Evolutionary conservation across 2,797 vertebrate species (phyloP), one percentile per base, ranked within the genome.

Genomic region (Halcyon smyrnensis): DNA sequence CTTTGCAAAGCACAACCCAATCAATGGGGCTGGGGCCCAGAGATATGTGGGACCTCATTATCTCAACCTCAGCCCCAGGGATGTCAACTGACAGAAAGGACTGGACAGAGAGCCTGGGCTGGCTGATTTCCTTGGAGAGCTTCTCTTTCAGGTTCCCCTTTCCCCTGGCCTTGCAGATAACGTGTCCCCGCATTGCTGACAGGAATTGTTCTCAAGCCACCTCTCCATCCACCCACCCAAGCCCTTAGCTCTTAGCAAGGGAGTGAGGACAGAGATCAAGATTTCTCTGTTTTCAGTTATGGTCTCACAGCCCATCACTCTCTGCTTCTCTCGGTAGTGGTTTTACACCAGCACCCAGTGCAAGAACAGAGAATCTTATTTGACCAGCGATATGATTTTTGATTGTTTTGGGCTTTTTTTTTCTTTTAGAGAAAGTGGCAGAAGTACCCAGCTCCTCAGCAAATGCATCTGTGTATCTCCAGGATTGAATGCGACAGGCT

Each of bases 41-140:
- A 96, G 94, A 94, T 96, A 93, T 1, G 76, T 85, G 68, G 94
- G 86, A 74, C 82, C 88, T 93, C 78, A 48, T 95, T 96, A 84
- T 85, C 67, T 67, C 17, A 56, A 30, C 92, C 93, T 92, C 64
- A 86, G 85, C 94, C 95, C 88, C n/a, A 32, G 73, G 91, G 89
- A 32, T 84, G 70, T 69, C 74, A 93, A 18, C 25, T 27, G 64
- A 90, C 77, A 93, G 83, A 94, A 92, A 71, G 32, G 39, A 50
- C 56, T 70, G 93, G 85, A 64, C 74, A 74, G 54, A 59, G 67
- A 57, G 25, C 17, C 63, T 83, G 71, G 39, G 11, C 53, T 73
- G 43, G 25, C 32, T 82, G 71, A 90, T 83, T 93, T 75, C 86
- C 59, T 90, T 50, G 34, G 76, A 79, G n/a, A 36, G 11, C 20